phyloP scores from a whole-genome alignment of 2,888 invertebrate species.

The Laspeyria flexula region DNA sequence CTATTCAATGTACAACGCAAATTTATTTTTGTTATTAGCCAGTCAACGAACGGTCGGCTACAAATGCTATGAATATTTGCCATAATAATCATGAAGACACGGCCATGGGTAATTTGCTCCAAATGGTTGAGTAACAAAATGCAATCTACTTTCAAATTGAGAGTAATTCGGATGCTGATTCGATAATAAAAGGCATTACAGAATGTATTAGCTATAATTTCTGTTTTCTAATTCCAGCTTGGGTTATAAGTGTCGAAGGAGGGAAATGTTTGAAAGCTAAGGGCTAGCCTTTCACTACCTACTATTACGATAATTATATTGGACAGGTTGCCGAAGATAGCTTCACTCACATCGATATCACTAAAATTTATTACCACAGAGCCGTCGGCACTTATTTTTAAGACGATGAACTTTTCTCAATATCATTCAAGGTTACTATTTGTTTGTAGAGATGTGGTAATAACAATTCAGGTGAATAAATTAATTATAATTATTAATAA shows the following conservation, averaged over 20 bases:
- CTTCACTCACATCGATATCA: background rate
- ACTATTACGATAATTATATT: slow-evolving; percentile 20
- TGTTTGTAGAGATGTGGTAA: slow-evolving; percentile 6
- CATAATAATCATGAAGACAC: background rate
- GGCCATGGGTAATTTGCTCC: background rate
- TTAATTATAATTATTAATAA: slow-evolving; percentile 9
- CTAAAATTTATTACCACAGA: background rate
- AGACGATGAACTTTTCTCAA: slow-evolving; percentile 16
- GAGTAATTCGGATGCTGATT: slow-evolving; percentile 13
- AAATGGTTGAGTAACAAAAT: slow-evolving; percentile 4
- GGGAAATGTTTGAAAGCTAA: slow-evolving; percentile 28
- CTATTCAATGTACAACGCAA: background rate
- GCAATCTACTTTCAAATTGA: slow-evolving; percentile 14
- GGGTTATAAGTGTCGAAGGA: slow-evolving; percentile 16
- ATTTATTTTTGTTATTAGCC: background rate
- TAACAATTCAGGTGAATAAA: slow-evolving; percentile 16
- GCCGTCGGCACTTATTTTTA: background rate
- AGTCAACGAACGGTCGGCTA: background rate
- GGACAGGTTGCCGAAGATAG: slow-evolving; percentile 6
- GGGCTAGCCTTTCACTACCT: slow-evolving; percentile 34
- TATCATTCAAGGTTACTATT: slow-evolving; percentile 15
- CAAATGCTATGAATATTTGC: background rate
- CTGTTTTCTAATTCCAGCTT: slow-evolving; percentile 24
- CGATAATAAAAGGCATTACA: slow-evolving; percentile 19
- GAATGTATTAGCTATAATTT: slow-evolving; percentile 27